Evolutionary conservation across 2,888 invertebrate species (phyloP).

Genomic region (Cryptocephalus primarius): DNA sequence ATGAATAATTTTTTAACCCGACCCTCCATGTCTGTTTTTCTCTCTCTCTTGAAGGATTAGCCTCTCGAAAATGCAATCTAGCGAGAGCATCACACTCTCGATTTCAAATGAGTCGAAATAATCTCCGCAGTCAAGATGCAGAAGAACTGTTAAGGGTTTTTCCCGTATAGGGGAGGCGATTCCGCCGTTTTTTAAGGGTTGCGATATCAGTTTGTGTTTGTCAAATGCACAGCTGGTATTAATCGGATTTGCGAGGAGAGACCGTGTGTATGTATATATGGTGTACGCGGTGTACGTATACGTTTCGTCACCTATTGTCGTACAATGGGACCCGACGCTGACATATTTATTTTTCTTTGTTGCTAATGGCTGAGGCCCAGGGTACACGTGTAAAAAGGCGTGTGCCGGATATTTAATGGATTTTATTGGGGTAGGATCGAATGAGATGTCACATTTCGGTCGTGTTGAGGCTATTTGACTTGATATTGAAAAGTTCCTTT

Average conservation of each 20-base stretch:
- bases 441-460: slow-evolving; percentile 3
- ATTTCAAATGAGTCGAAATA: slow-evolving; percentile 30
- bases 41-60: background rate
- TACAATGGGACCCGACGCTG: slow-evolving; percentile 21
- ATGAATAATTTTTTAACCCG: too few species aligned
- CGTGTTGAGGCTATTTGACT: slow-evolving; percentile 8
- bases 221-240: slow-evolving; percentile 37
- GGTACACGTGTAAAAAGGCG: slow-evolving; percentile 33
- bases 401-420: slow-evolving; percentile 22
- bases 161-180: slow-evolving; percentile 12
- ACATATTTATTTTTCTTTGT: slow-evolving; percentile 26
- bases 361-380: slow-evolving; percentile 22
- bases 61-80: slow-evolving; percentile 19
- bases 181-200: slow-evolving; percentile 14
- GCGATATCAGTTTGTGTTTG: slow-evolving; percentile 30
- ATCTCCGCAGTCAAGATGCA: slow-evolving; percentile 17
- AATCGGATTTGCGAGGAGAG: slow-evolving; percentile 31
- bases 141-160: slow-evolving; percentile 17
- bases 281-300: slow-evolving; percentile 25
- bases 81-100: slow-evolving; percentile 26
- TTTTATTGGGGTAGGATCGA: slow-evolving; percentile 14
- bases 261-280: too few species aligned
- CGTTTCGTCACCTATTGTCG: slow-evolving; percentile 17
- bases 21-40: too few species aligned
- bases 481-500: background rate